Percentiles rank a stretch among this genome's conserved stretches.
Evolutionary conservation across 2,888 invertebrate species (phyloP).

Genomic region (Caenorhabditis plicata): DNA sequence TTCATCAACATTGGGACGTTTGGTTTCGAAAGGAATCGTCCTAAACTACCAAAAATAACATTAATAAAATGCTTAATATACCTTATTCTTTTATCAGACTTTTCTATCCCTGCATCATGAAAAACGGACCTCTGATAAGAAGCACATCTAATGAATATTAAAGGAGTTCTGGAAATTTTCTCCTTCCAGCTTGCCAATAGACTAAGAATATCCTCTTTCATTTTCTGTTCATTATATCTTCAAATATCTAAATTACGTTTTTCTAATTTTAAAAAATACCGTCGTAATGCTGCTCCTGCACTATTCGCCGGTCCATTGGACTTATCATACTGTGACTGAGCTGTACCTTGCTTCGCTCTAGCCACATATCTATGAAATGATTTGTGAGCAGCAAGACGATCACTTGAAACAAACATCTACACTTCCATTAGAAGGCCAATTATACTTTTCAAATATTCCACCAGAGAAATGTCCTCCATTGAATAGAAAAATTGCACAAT

Average conservation of each 20-base stretch:
- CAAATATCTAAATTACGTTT: not conserved
- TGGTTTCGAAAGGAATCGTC: slow-evolving; percentile 80
- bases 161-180: slow-evolving; percentile 68
- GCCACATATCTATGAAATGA: slow-evolving; percentile 84
- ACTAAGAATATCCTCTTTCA: slow-evolving; percentile 36
- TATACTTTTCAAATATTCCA: slow-evolving; percentile 71
- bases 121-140: slow-evolving; percentile 76
- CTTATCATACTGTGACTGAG: slow-evolving; percentile 42
- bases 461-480: slow-evolving; percentile 84
- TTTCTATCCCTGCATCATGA: slow-evolving; percentile 77
- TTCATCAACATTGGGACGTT: slow-evolving; percentile 80
- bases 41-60: slow-evolving; percentile 4
- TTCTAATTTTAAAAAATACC: slow-evolving; percentile 13
- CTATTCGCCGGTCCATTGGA: slow-evolving; percentile 37
- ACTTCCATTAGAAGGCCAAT: slow-evolving; percentile 7
- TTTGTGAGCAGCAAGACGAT: slow-evolving; percentile 73
- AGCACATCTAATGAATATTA: slow-evolving; percentile 79
- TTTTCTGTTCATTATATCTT: slow-evolving; percentile 45
- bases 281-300: slow-evolving; percentile 46
- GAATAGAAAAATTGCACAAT: slow-evolving; percentile 76
- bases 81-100: slow-evolving; percentile 37
- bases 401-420: slow-evolving; percentile 24
- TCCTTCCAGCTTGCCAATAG: slow-evolving; percentile 24
- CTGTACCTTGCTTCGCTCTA: slow-evolving; percentile 75
- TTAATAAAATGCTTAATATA: not conserved